These are phyloP conservation scores for Clinocottus analis DNA, from an alignment of 2,113 vertebrate genomes.

Conservation along the genomic window DNA sequence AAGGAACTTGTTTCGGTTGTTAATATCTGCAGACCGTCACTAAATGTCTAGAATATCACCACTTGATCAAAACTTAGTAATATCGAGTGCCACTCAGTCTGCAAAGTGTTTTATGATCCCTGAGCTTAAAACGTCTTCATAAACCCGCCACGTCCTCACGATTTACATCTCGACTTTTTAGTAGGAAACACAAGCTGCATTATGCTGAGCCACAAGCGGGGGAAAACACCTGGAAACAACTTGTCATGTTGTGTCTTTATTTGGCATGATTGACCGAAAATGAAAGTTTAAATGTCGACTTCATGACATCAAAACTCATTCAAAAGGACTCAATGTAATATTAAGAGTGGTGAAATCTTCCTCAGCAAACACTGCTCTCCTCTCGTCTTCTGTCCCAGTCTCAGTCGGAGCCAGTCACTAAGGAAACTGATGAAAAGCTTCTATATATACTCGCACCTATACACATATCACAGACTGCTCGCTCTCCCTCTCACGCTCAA, in stretches of 20 bases:
- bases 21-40: neutral
- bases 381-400: conserved; percentile 34
- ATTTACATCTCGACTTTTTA: neutral
- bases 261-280: neutral
- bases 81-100: neutral
- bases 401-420: conserved; percentile 72
- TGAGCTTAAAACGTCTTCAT: neutral
- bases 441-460: conserved; percentile 63
- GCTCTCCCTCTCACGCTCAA: conserved; percentile 33
- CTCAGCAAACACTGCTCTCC: neutral
- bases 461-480: conserved; percentile 63
- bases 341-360: conserved; percentile 1
- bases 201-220: neutral
- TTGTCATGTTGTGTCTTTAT: neutral
- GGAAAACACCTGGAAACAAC: neutral
- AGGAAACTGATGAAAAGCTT: conserved; percentile 79
- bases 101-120: conserved; percentile 8
- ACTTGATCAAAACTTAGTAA: neutral
- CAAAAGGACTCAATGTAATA: conserved; percentile 20
- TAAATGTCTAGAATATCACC: conserved; percentile 7
- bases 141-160: neutral
- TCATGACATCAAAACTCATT: conserved; percentile 9
- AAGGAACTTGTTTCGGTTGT: neutral
- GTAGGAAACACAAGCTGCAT: neutral
- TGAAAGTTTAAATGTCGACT: neutral